Conservation (phyloP, 2,888 invertebrate genomes). For the Drosophila pegasa region DNA sequence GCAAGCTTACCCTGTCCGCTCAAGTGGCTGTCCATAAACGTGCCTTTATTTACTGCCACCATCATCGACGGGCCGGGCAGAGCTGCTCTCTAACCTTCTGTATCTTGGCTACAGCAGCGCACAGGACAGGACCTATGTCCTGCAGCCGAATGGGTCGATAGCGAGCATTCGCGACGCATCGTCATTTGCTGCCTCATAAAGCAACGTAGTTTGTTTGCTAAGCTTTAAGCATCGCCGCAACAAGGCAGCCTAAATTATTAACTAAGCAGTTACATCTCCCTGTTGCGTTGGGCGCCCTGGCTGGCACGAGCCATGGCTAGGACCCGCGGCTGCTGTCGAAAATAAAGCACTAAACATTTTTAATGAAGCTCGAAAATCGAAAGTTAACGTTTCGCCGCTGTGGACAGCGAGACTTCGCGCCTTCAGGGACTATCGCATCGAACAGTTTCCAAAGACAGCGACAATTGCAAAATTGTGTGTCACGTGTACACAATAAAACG, state of each 20-base stretch:
- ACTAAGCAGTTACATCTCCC: constrained; percentile 47
- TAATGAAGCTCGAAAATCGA: constrained; percentile 77
- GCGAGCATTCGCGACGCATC: constrained; percentile 18
- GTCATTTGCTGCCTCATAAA: constrained; percentile 42
- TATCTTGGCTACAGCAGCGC: constrained; percentile 10
- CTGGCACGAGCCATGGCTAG: not conserved
- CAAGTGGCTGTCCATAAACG: constrained; percentile 50
- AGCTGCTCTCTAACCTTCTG: constrained; percentile 25
- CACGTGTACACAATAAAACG: constrained; percentile 58
- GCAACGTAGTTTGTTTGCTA: constrained; percentile 48
- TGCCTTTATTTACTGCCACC: constrained; percentile 47
- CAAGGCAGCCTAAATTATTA: constrained; percentile 53
- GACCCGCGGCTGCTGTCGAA: constrained; percentile 10
- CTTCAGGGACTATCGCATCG: constrained; percentile 29
- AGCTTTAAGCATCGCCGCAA: constrained; percentile 40
- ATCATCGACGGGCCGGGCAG: constrained; percentile 34
- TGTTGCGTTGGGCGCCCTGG: constrained; percentile 11
- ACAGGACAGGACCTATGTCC: constrained; percentile 21
- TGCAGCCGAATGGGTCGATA: constrained; percentile 29
- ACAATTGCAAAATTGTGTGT: constrained; percentile 53
- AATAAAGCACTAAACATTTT: constrained; percentile 71
- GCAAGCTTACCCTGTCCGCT: constrained; percentile 34
- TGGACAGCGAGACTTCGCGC: constrained; percentile 16
- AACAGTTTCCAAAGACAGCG: constrained; percentile 33
- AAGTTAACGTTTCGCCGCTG: constrained; percentile 47